Conservation (phyloP, 2,888 invertebrate genomes). For the Mesoligia furuncula region DNA sequence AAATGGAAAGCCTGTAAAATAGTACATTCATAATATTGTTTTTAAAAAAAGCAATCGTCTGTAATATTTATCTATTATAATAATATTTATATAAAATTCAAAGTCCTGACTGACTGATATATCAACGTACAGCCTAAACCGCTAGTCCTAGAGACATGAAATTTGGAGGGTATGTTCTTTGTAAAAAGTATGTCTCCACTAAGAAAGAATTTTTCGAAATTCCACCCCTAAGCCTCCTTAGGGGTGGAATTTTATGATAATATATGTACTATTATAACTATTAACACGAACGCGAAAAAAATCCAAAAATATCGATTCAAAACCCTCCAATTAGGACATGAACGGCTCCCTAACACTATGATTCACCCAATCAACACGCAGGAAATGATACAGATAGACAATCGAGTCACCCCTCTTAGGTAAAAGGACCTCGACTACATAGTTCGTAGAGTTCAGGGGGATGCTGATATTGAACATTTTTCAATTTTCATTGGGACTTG, state of each 20-base stretch:
- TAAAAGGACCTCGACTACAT: conserved; percentile 60
- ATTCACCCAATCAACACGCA: conserved; percentile 61
- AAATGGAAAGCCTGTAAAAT: not conserved
- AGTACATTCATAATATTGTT: not conserved
- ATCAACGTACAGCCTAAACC: too few relatives aligned
- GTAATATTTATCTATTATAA: not conserved
- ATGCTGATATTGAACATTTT: conserved; percentile 6
- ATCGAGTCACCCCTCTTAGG: conserved; percentile 45
- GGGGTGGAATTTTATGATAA: too few relatives aligned
- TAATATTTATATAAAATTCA: too few relatives aligned
- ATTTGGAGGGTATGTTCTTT: too few relatives aligned
- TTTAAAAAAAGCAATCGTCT: not conserved
- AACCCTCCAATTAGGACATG: conserved; percentile 48
- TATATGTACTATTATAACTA: too few relatives aligned
- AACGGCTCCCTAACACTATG: conserved; percentile 33
- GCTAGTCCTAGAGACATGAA: too few relatives aligned
- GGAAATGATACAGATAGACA: conserved; percentile 70
- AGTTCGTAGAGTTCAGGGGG: conserved; percentile 36
- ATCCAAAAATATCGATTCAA: not conserved
- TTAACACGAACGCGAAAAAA: not conserved
- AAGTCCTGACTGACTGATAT: too few relatives aligned
- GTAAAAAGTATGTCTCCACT: too few relatives aligned
- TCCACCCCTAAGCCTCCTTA: too few relatives aligned
- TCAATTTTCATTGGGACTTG: not conserved
- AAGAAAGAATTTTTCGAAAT: too few relatives aligned